Evolutionary conservation across 2,113 vertebrate species (phyloP).

Genomic region (Mionectes macconnelli): DNA sequence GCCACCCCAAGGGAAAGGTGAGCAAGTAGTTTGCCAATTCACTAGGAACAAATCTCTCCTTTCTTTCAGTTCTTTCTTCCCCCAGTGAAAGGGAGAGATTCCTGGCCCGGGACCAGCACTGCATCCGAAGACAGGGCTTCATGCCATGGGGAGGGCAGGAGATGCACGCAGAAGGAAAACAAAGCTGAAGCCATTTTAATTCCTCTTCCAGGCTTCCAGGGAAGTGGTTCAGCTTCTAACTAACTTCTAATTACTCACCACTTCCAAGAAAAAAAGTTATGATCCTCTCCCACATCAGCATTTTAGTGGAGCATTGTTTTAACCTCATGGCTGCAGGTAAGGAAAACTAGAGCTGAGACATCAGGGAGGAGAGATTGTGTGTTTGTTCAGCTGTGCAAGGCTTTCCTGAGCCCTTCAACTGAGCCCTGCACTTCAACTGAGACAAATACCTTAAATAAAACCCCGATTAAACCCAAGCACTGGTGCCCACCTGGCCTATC

Average conservation of each 20-base stretch:
- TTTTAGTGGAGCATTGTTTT: background rate
- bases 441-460: background rate
- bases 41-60: background rate
- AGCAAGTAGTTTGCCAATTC: background rate
- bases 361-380: background rate
- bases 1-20: background rate
- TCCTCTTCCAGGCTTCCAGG: background rate
- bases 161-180: background rate
- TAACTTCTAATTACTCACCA: background rate
- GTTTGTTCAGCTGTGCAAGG: background rate
- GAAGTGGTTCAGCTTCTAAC: background rate
- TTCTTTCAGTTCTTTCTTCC: background rate
- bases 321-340: background rate
- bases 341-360: background rate
- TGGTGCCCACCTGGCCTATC: background rate
- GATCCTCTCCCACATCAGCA: background rate
- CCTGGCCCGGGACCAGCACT: background rate
- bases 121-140: background rate
- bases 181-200: background rate
- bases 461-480: background rate
- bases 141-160: background rate
- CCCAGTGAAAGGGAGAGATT: background rate
- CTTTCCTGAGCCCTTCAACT: no score
- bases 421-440: no score
- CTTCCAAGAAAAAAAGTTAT: background rate